Percentiles rank a stretch among this genome's conserved stretches.
Evolutionary conservation across 2,888 invertebrate genomes (phyloP).

Genomic region (Drosophila maculinotata): DNA sequence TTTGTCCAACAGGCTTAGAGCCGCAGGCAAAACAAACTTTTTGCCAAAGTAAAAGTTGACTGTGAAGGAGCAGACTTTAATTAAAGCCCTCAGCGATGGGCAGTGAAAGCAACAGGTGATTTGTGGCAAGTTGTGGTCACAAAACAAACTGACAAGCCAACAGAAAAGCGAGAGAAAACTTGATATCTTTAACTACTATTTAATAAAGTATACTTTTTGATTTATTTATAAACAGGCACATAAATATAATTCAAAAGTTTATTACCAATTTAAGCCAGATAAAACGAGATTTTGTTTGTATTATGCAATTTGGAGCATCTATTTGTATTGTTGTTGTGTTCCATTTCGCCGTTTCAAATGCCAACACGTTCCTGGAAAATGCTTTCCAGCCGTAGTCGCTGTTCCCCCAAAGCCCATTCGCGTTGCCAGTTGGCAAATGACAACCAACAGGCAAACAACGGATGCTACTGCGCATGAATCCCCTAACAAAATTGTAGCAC

Average conservation of each 20-base stretch:
- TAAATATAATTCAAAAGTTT: slow-evolving; percentile 35
- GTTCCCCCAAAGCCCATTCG: background rate
- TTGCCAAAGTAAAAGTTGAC: slow-evolving; percentile 59
- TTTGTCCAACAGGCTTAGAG: slow-evolving; percentile 41
- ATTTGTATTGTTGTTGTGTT: slow-evolving; percentile 36
- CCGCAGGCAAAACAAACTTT: slow-evolving; percentile 57
- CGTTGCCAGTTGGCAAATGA: slow-evolving; percentile 40
- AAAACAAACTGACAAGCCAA: background rate
- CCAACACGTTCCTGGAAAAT: slow-evolving; percentile 61
- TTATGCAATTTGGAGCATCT: slow-evolving; percentile 65
- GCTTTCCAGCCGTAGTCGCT: slow-evolving; percentile 17
- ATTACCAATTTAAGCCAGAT: slow-evolving; percentile 32
- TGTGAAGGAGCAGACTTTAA: slow-evolving; percentile 51
- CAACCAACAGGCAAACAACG: slow-evolving; percentile 30
- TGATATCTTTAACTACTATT: background rate
- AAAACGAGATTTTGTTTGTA: slow-evolving; percentile 35
- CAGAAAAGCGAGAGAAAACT: background rate
- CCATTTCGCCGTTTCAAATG: slow-evolving; percentile 34
- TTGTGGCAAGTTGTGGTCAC: slow-evolving; percentile 25
- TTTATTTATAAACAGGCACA: background rate
- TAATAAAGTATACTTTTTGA: background rate
- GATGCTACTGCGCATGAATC: slow-evolving; percentile 52
- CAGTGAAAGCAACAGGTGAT: slow-evolving; percentile 65
- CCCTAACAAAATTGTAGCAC: too few species aligned
- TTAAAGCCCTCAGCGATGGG: slow-evolving; percentile 42